Base-by-base conservation (phyloP, 2,797 vertebrate species). In the Lacerta viridis region DNA sequence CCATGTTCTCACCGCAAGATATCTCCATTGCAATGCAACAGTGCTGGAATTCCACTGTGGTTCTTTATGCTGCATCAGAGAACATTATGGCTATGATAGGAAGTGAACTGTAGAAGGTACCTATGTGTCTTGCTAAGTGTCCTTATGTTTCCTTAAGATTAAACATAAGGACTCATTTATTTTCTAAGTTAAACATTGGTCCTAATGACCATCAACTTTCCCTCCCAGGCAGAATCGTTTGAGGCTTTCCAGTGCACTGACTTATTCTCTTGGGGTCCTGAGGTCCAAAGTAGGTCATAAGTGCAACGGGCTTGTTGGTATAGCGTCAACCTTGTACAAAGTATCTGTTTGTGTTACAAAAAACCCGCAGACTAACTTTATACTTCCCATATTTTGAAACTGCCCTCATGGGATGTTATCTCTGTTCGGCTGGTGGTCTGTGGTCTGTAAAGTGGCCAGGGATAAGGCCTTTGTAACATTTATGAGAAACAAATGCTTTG, bases 341-440 rank as follows among this genome's bases (percentile, higher is more conserved):
- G 84, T 95, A 87, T 81, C 84, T 93, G 50, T 93, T 95, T 95
- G 94, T 90, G 86, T 92, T 89, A 90, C 91, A 95, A 96, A 80
- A 88, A 95, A 95, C 96, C 96, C 97, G 92, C 96, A 91, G 68
- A 64, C 81, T 93, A 90, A 89, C 92, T 93, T 93, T 89, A 94
- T 89, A 88, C 88, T 93, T 79, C 88, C 92, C 71, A 91, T 91
- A 43, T 96, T 95, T 97, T 94, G 94, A 94, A 95, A 96, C 72
- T 72, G 66, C 68, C 86, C 93, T 94, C 86, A 83, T 89, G 95
- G 93, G 93, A 94, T 76, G 90, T 7, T 81, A 92, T 95, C 92
- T 95, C 92, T 90, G 88, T 87, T 94, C 95, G 92, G 94, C 88
- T 95, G 93, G 68, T 68, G 7, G 3, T 82, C 89, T 92, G 84